These are phyloP conservation scores for Conomelus anceps DNA, from an alignment of 2,888 invertebrate genomes.

Conservation along the genomic window DNA sequence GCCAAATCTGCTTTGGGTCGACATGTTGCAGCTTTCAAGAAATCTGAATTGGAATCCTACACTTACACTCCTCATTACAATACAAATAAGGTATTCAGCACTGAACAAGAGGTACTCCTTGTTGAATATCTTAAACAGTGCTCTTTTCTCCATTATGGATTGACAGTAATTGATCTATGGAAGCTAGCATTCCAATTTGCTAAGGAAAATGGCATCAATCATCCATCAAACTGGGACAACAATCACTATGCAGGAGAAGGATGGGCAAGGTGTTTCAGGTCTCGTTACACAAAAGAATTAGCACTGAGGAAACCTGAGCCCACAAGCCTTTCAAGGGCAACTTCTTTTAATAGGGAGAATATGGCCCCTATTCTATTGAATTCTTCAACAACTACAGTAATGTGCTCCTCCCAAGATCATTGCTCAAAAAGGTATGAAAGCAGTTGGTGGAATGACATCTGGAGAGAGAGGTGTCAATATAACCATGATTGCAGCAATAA, in stretches of 20 bases:
- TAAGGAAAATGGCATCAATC: slow-evolving; percentile 23
- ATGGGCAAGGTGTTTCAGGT: slow-evolving; percentile 28
- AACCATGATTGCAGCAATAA: slow-evolving; percentile 27
- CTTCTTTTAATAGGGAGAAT: no score
- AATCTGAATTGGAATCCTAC: slow-evolving; percentile 6
- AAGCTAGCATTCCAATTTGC: slow-evolving; percentile 30
- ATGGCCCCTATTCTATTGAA: no score
- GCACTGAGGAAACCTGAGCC: slow-evolving; percentile 22
- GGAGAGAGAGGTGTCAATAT: slow-evolving; percentile 31
- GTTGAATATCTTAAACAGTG: slow-evolving; percentile 25
- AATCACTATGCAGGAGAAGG: slow-evolving; percentile 26
- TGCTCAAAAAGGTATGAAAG: slow-evolving; percentile 28
- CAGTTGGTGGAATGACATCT: slow-evolving; percentile 32
- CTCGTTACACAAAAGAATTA: slow-evolving; percentile 19
- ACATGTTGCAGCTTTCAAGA: slow-evolving; percentile 17
- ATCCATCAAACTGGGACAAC: slow-evolving; percentile 26
- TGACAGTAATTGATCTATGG: slow-evolving; percentile 23
- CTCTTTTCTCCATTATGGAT: slow-evolving; percentile 25
- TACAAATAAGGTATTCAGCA: slow-evolving; percentile 17
- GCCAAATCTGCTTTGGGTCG: slow-evolving; percentile 14
- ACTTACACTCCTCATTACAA: neutral
- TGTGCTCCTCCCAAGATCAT: slow-evolving; percentile 27
- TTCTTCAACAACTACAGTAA: slow-evolving; percentile 17
- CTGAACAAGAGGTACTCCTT: slow-evolving; percentile 17
- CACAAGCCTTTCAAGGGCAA: slow-evolving; percentile 24